Conservation (phyloP, 2,113 vertebrate genomes). For the Euleptes europaea region DNA sequence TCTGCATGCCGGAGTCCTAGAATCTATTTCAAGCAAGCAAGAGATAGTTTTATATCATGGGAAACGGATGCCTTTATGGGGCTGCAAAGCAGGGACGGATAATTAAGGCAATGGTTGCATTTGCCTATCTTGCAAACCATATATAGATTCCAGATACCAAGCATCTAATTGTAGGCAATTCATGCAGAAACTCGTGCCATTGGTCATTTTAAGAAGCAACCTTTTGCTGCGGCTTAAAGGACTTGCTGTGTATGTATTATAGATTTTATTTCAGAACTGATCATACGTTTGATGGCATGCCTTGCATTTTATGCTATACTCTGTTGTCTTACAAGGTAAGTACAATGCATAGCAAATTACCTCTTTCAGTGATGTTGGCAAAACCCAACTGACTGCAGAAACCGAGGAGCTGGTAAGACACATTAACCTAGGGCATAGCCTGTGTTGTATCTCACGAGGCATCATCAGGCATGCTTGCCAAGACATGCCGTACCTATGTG, state of each 20-base stretch:
- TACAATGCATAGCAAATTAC: background rate
- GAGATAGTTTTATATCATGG: conserved; percentile 12
- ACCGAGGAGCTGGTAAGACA: background rate
- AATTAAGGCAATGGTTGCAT: conserved; percentile 13
- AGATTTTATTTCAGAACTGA: conserved; percentile 22
- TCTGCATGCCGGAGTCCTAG: background rate
- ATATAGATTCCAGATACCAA: conserved; percentile 11
- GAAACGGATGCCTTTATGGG: conserved; percentile 5
- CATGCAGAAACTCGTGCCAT: conserved; percentile 12
- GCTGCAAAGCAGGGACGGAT: background rate
- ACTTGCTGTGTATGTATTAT: conserved; percentile 3
- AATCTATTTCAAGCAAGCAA: background rate
- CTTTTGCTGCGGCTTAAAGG: background rate
- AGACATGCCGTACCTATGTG: conserved; percentile 1
- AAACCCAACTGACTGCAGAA: background rate
- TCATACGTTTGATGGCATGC: background rate
- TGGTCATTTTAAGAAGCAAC: conserved; percentile 10
- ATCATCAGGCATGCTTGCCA: background rate
- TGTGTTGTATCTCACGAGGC: background rate
- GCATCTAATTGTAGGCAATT: background rate
- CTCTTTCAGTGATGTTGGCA: background rate
- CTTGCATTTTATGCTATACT: too few species aligned
- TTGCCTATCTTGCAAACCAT: conserved; percentile 13
- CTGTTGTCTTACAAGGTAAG: background rate
- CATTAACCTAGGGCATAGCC: background rate